Conservation (phyloP, 1,140 invertebrate genomes). For the Maconellicoccus hirsutus region DNA sequence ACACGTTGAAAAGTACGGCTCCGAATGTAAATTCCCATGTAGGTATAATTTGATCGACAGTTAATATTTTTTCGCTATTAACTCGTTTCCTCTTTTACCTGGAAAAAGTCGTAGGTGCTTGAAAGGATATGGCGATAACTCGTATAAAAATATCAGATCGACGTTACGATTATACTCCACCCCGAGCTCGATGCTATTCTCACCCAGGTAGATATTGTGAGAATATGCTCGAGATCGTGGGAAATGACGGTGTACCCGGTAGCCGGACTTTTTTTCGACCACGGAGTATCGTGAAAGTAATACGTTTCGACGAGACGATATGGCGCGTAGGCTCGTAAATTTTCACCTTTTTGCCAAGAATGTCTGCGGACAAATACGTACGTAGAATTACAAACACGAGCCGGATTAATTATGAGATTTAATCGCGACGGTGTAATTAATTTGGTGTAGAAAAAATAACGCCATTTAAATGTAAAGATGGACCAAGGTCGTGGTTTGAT, state of each 20-base stretch:
- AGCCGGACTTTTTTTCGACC: too few relatives aligned
- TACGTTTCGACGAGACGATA: too few relatives aligned
- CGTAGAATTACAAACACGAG: background rate
- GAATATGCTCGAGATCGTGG: too few relatives aligned
- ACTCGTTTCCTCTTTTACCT: constrained; percentile 1
- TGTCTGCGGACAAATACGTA: too few relatives aligned
- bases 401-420: background rate
- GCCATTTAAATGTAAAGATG: constrained; percentile 5
- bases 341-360: background rate
- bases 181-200: background rate
- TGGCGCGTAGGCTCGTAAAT: too few relatives aligned
- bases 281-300: too few relatives aligned
- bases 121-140: background rate
- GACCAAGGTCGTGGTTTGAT: background rate
- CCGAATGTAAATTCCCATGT: background rate
- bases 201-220: background rate
- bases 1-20: too few relatives aligned
- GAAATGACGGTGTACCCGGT: too few relatives aligned
- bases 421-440: constrained; percentile 3
- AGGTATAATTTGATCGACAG: background rate
- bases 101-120: background rate
- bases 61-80: background rate
- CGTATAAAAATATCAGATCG: background rate
- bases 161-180: background rate
- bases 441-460: background rate